Evolutionary conservation across 2,888 invertebrate genomes (phyloP), one percentile per base, ranked within the genome.

Genomic region (Meghimatium bilineatum): DNA sequence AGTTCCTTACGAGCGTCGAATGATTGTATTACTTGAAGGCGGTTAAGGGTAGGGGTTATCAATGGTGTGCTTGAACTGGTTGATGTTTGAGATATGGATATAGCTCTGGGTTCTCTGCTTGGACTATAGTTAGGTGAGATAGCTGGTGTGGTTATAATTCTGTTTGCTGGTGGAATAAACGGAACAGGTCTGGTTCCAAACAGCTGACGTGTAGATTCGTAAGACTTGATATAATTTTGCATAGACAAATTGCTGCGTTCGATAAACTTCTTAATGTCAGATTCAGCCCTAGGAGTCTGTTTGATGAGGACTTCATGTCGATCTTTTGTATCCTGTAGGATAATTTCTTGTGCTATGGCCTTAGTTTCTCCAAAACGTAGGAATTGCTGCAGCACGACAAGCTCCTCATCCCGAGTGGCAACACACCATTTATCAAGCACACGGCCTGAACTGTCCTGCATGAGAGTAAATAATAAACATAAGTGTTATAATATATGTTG

Each of bases 1-100:
- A 88, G 88, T 69, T 92, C 91, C 52, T 92, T 88, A 52, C 97
- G 95, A 36, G 83, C 98, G 93, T 98, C 98, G 93, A 97, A 97
- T 0, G 98, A 98, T 92, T 98, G 98, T 98, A 98, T 98, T 91
- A 96, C 98, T 94, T 98, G 97, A 76, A 98, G 95, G 90, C 97
- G 96, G 93, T 96, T 97, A 36, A 83, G 76, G 23, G 86, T 79
- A 36, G 85, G 85, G 1, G 84, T 84, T 67, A 80, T 36, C 60
- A 84, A 75, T 2, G 85, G 83, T 23, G 84, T 82, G 72, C 84
- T 82, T 14, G 86, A 81, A 34, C 80, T 85, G 60, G 85, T 80
- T 10, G 84, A 78, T 38, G 83, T 85, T 36, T 85, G 85, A 36
- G 86, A 76, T 29, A 83, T 76, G 26, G 80, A 32, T 3, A 76